Percentiles rank a stretch among this genome's conserved stretches.
phyloP scores from a whole-genome alignment of 2,113 vertebrate species.

The Thermophis baileyi region DNA sequence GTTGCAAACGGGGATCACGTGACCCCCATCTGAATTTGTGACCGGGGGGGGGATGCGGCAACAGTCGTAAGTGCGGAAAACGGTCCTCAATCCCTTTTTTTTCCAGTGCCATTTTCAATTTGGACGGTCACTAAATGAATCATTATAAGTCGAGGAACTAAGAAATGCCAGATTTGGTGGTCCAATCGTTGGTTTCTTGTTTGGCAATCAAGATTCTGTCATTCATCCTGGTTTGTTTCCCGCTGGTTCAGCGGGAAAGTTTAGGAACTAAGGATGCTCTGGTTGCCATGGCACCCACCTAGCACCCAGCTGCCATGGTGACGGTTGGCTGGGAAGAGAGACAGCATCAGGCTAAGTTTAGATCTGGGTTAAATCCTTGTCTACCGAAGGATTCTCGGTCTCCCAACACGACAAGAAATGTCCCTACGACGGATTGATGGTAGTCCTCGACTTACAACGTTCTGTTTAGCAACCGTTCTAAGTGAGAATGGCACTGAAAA shows the following conservation, averaged over 20 bases:
- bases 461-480: background rate
- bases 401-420: fast-evolving
- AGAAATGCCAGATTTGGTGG: too few relatives aligned
- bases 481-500: background rate
- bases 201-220: background rate
- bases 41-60: too few relatives aligned
- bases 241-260: background rate
- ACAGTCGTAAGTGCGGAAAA: background rate
- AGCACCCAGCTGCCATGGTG: slow-evolving; percentile 1
- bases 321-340: background rate
- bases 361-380: background rate
- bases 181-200: background rate
- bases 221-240: background rate
- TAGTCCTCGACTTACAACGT: background rate
- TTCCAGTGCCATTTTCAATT: background rate
- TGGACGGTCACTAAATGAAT: background rate
- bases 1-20: too few relatives aligned
- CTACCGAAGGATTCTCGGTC: background rate
- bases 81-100: background rate
- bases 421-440: fast-evolving
- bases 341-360: background rate
- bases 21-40: background rate
- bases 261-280: background rate
- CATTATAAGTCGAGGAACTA: background rate
- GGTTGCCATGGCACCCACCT: slow-evolving; percentile 2